Evolutionary conservation across 2,888 invertebrate genomes (phyloP).

Genomic region (Ornithoptera alexandrae): DNA sequence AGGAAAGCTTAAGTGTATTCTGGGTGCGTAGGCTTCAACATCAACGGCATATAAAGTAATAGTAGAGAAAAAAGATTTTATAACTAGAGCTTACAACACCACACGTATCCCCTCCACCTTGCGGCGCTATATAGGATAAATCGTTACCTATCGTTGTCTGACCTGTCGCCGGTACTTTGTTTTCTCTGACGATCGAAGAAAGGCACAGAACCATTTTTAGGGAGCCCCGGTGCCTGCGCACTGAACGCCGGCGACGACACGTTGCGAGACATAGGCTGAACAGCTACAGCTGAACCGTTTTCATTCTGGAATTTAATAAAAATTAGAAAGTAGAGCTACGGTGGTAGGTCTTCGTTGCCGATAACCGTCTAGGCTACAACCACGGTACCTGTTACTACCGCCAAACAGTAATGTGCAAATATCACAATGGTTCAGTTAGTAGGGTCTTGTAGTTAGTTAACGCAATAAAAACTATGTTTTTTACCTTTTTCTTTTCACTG

Average conservation of each 20-base stretch:
- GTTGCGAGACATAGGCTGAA: slow-evolving; percentile 85
- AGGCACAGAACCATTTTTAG: slow-evolving; percentile 94
- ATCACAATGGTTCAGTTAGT: too few relatives aligned
- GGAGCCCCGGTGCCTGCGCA: slow-evolving; percentile 84
- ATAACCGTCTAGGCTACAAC: too few relatives aligned
- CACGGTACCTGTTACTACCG: too few relatives aligned
- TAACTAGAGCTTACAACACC: background rate
- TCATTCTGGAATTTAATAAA: slow-evolving; percentile 48
- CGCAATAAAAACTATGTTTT: background rate
- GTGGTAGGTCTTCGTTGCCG: too few relatives aligned
- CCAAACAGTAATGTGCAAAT: too few relatives aligned
- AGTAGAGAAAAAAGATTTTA: too few relatives aligned
- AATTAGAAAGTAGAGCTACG: background rate
- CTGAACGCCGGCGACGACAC: slow-evolving; percentile 93
- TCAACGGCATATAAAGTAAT: too few relatives aligned
- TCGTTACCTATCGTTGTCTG: slow-evolving; percentile 51
- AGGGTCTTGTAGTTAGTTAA: background rate
- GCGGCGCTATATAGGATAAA: slow-evolving; percentile 25
- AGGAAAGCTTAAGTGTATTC: too few relatives aligned
- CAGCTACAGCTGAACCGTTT: slow-evolving; percentile 43
- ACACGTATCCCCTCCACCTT: slow-evolving; percentile 25
- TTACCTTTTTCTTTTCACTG: slow-evolving; percentile 56
- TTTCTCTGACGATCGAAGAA: slow-evolving; percentile 93
- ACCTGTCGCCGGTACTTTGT: slow-evolving; percentile 89
- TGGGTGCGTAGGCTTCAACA: too few relatives aligned